These are phyloP conservation scores for Dasyornis broadbenti DNA, from an alignment of 2,113 vertebrate species.

Conservation along the genomic window DNA sequence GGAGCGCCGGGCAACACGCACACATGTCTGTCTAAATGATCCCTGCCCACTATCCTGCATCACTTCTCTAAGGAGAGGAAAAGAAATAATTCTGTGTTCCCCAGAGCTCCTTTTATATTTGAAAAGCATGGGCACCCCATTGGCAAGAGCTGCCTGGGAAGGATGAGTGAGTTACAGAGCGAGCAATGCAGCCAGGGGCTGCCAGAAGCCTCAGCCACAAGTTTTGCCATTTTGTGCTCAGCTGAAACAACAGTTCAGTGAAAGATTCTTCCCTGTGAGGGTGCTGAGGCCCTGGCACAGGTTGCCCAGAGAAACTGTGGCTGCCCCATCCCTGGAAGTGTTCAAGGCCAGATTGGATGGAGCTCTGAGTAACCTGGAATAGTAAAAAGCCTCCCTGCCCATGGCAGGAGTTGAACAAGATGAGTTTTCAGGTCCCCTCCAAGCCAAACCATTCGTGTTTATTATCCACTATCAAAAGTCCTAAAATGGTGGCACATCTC, in stretches of 20 bases:
- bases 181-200: not conserved
- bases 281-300: not conserved
- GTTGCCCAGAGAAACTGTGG: not conserved
- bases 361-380: not conserved
- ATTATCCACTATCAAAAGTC: not conserved
- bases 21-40: not conserved
- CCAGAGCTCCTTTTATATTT: not conserved
- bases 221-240: not conserved
- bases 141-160: not conserved
- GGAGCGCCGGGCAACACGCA: not conserved
- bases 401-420: not conserved
- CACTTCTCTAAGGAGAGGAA: not conserved
- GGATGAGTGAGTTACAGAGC: not conserved
- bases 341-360: rapidly evolving
- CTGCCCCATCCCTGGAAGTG: not conserved
- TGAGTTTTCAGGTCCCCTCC: not conserved
- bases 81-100: not conserved
- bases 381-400: not conserved
- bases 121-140: not conserved
- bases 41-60: not conserved
- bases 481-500: not conserved
- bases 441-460: not conserved
- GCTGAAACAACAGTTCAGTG: not conserved
- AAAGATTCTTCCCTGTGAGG: not conserved
- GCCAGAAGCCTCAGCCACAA: not conserved